These are phyloP conservation scores for Rhipidura dahli DNA, from an alignment of 2,113 vertebrate genomes.

Conservation along the genomic window DNA sequence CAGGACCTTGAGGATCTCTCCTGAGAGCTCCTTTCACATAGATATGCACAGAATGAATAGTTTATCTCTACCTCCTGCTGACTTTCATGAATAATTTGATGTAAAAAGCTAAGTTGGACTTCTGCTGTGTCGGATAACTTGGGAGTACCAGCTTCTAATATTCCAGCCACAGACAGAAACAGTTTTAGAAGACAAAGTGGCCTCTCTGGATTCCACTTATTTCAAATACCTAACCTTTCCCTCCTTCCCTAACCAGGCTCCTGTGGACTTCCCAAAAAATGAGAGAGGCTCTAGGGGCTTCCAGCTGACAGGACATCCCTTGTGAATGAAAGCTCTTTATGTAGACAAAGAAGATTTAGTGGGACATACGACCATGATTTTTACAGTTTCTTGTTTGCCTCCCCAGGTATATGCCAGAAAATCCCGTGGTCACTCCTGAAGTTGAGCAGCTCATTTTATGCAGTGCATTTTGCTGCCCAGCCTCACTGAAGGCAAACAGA, in stretches of 20 bases:
- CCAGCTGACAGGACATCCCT: background rate
- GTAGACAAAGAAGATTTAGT: background rate
- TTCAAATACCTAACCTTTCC: background rate
- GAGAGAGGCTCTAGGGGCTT: background rate
- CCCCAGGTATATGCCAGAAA: background rate
- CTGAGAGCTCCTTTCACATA: background rate
- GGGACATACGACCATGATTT: rapidly evolving
- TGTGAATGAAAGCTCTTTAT: background rate
- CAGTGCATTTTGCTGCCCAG: background rate
- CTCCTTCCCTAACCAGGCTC: background rate
- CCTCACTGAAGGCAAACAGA: background rate
- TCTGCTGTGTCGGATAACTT: background rate
- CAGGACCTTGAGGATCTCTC: constrained; percentile 21
- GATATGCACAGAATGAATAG: constrained; percentile 43
- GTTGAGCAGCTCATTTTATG: background rate
- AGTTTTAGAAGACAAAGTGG: background rate
- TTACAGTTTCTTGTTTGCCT: background rate
- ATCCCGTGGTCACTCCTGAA: background rate
- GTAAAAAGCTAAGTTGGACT: constrained; percentile 34
- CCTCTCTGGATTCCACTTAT: background rate
- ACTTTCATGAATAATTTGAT: constrained; percentile 61
- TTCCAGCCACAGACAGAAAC: background rate
- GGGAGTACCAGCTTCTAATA: background rate
- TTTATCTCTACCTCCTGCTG: constrained; percentile 45
- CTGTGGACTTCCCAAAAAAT: background rate